Conservation (phyloP, 2,113 vertebrate species). For the Tapirus terrestris region DNA sequence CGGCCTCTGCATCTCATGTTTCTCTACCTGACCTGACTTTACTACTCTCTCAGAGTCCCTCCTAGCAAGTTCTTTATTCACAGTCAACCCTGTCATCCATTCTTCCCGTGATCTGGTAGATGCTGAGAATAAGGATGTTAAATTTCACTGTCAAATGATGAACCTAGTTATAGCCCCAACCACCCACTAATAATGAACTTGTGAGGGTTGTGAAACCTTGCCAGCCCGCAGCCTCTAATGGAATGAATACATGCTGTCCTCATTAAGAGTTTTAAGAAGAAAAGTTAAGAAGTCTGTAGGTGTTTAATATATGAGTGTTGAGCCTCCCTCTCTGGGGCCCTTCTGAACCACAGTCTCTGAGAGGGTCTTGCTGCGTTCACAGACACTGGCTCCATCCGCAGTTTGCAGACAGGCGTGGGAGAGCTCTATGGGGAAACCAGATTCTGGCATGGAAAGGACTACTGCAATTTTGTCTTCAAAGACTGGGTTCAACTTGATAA, state of each 20-base stretch:
- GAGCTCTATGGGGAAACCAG: constrained; percentile 94
- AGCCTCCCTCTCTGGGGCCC: background rate
- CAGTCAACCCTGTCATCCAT: background rate
- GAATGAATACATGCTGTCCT: background rate
- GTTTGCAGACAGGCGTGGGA: constrained; percentile 88
- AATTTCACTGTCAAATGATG: background rate
- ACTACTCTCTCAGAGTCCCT: background rate
- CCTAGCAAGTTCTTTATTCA: background rate
- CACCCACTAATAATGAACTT: background rate
- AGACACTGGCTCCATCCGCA: constrained; percentile 88
- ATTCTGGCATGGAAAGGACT: constrained; percentile 99
- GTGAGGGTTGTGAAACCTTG: background rate
- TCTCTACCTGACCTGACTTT: background rate
- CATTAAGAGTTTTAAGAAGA: background rate
- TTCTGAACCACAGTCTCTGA: background rate
- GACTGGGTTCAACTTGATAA: constrained; percentile 99
- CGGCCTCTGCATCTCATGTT: background rate
- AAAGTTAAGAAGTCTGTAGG: background rate
- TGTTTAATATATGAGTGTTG: background rate
- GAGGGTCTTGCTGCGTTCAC: background rate
- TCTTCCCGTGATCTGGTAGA: background rate
- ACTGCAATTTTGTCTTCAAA: constrained; percentile 98
- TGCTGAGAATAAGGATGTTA: background rate
- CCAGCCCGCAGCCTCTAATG: background rate
- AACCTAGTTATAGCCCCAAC: background rate